Percentiles rank a stretch among this genome's conserved stretches.
Conservation (phyloP, 2,113 vertebrate species). For the Peucedramus taeniatus region DNA sequence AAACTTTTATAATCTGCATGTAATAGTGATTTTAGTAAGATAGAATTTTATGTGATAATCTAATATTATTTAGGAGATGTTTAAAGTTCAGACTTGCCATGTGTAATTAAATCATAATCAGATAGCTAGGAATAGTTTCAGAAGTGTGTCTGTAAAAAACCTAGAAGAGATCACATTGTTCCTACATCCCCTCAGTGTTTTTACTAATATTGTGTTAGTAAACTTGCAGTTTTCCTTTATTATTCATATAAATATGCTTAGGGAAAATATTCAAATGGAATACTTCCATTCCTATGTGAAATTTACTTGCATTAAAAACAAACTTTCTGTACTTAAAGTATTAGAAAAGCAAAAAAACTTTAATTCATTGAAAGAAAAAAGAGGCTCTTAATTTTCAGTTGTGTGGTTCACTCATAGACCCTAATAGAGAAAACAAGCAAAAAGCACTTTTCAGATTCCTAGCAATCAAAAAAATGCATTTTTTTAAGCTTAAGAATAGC, state of each 20-base stretch:
- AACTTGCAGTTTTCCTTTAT: neutral
- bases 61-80: neutral
- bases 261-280: neutral
- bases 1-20: neutral
- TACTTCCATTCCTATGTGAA: neutral
- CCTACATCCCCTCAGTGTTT: neutral
- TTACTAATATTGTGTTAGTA: neutral
- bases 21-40: neutral
- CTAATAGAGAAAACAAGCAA: neutral
- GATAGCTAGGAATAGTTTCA: neutral
- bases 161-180: neutral
- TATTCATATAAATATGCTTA: neutral
- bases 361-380: neutral
- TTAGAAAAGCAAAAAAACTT: neutral
- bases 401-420: neutral
- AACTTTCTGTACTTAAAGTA: neutral
- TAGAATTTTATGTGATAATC: neutral
- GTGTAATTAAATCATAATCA: neutral
- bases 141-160: neutral
- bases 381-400: neutral
- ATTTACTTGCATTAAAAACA: neutral
- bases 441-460: neutral
- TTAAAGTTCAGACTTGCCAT: neutral
- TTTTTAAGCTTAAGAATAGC: conserved; percentile 51
- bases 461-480: neutral